These are phyloP conservation scores for Schizaphis graminum DNA, from an alignment of 2,888 invertebrate genomes.

Conservation along the genomic window DNA sequence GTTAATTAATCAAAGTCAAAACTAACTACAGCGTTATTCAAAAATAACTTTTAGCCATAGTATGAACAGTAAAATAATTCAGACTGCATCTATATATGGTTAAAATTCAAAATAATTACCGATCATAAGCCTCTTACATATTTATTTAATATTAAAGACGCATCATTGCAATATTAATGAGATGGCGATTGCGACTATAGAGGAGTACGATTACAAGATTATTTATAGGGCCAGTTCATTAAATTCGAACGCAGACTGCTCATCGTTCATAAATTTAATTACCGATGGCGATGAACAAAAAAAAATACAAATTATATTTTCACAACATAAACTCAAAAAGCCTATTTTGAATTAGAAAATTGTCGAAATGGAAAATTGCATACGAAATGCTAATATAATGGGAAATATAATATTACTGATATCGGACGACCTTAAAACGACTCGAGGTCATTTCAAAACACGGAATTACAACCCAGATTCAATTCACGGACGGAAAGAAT, in stretches of 20 bases:
- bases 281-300: neutral
- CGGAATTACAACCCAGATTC: neutral
- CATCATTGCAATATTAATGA: too few species aligned
- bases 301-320: neutral
- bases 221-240: neutral
- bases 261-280: neutral
- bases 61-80: too few species aligned
- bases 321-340: neutral
- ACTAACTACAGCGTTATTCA: too few species aligned
- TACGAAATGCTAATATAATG: neutral
- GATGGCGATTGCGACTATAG: too few species aligned
- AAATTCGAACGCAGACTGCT: neutral
- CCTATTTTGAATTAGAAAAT: neutral
- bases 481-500: neutral
- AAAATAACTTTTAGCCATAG: too few species aligned
- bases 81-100: too few species aligned
- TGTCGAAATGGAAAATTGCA: neutral
- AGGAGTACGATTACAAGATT: neutral
- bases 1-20: too few species aligned
- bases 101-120: too few species aligned
- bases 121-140: too few species aligned
- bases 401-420: neutral
- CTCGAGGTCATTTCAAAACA: neutral
- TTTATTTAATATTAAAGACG: too few species aligned
- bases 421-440: neutral